These are phyloP conservation scores for Melolontha melolontha DNA, from an alignment of 2,888 invertebrate genomes.

Conservation along the genomic window DNA sequence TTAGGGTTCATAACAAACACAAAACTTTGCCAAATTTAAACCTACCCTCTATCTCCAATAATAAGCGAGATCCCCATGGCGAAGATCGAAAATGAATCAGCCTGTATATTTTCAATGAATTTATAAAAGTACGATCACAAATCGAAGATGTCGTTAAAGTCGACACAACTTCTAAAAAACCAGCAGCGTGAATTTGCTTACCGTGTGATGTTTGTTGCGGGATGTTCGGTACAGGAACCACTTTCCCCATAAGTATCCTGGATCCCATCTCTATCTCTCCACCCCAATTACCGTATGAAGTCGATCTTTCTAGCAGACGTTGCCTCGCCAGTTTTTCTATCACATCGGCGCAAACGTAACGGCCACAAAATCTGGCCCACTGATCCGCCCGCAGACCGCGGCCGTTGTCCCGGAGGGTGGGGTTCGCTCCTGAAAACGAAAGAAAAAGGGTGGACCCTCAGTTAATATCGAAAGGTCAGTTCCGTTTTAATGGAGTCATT, in stretches of 20 bases:
- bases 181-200: constrained; percentile 50
- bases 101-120: too few relatives aligned
- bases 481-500: constrained; percentile 24
- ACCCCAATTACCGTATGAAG: constrained; percentile 70
- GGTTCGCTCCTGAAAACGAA: constrained; percentile 72
- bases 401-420: constrained; percentile 75
- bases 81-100: too few relatives aligned
- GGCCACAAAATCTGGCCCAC: constrained; percentile 81
- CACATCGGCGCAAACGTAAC: constrained; percentile 77
- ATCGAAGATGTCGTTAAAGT: too few relatives aligned
- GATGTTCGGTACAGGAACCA: constrained; percentile 61
- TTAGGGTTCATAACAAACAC: too few relatives aligned
- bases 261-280: constrained; percentile 72
- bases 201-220: constrained; percentile 56
- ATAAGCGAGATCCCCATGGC: too few relatives aligned
- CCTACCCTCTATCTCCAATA: too few relatives aligned
- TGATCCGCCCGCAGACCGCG: constrained; percentile 78
- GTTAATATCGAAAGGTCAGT: not conserved
- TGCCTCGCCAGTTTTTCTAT: constrained; percentile 76
- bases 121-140: too few relatives aligned
- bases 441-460: not conserved
- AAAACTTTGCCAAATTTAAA: too few relatives aligned
- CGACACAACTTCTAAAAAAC: too few relatives aligned
- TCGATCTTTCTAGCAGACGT: constrained; percentile 69
- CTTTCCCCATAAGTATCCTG: constrained; percentile 66